These are phyloP conservation scores for Eriocheir sinensis DNA, from an alignment of 1,140 invertebrate genomes.

Conservation along the genomic window DNA sequence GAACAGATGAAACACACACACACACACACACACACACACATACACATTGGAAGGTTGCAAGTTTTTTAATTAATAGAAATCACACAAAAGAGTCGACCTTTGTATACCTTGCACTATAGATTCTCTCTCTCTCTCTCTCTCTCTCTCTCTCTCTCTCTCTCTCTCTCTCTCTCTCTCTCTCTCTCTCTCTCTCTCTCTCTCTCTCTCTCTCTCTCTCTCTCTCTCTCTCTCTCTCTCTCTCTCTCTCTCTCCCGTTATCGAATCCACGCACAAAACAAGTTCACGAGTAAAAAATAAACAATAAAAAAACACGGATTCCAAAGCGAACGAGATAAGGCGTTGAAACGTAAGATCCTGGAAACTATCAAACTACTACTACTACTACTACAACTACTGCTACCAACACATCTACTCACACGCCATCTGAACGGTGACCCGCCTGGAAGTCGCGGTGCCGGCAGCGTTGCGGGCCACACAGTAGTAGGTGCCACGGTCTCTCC, in stretches of 20 bases:
- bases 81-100: not conserved
- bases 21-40: slow-evolving; percentile 14
- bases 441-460: slow-evolving; percentile 87
- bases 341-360: too few relatives aligned
- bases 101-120: too few relatives aligned
- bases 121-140: too few relatives aligned
- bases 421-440: slow-evolving; percentile 63
- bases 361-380: not conserved
- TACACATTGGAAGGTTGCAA: not conserved
- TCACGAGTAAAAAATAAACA: too few relatives aligned
- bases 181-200: not conserved
- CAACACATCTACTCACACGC: slow-evolving; percentile 64
- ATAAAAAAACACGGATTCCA: too few relatives aligned
- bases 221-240: not conserved
- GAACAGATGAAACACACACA: not conserved
- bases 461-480: slow-evolving; percentile 96
- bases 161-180: too few relatives aligned
- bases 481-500: slow-evolving; percentile 95
- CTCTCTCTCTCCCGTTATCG: not conserved
- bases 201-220: slow-evolving; percentile 2
- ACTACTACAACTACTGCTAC: not conserved
- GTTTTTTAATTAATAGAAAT: not conserved
- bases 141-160: too few relatives aligned
- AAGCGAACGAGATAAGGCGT: too few relatives aligned
- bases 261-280: too few relatives aligned